Evolutionary conservation across 2,113 vertebrate species (phyloP).

Genomic region (Leptobrachium ailaonicum): DNA sequence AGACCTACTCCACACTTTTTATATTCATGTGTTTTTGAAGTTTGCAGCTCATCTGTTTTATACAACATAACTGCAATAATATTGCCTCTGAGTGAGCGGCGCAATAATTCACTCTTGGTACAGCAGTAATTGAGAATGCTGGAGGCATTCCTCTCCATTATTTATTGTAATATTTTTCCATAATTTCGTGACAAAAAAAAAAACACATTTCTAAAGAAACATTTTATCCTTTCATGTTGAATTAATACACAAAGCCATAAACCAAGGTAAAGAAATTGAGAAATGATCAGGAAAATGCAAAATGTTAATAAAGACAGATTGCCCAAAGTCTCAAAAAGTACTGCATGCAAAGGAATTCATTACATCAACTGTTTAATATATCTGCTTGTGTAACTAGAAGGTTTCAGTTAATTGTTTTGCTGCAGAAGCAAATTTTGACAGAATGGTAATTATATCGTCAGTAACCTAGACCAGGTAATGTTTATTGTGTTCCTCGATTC

Average conservation of each 20-base stretch:
- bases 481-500: neutral
- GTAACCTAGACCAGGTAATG: neutral
- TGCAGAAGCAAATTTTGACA: constrained; percentile 12
- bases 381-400: constrained; percentile 49
- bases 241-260: constrained; percentile 72
- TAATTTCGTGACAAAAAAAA: constrained; percentile 66
- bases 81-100: constrained; percentile 62
- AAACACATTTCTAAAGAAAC: constrained; percentile 68
- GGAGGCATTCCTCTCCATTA: constrained; percentile 72
- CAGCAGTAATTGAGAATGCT: constrained; percentile 70
- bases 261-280: constrained; percentile 66
- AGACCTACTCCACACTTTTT: constrained; percentile 50
- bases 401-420: constrained; percentile 47
- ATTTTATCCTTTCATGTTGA: constrained; percentile 75
- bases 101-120: constrained; percentile 65
- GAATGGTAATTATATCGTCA: constrained; percentile 2
- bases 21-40: constrained; percentile 57
- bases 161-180: constrained; percentile 69
- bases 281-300: constrained; percentile 62
- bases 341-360: constrained; percentile 54
- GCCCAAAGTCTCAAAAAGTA: constrained; percentile 57
- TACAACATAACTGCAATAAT: constrained; percentile 63
- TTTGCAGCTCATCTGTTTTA: constrained; percentile 65
- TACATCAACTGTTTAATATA: constrained; percentile 45
- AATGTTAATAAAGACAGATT: constrained; percentile 70